Percentiles rank a stretch among this genome's conserved stretches.
phyloP scores from a whole-genome alignment of 2,797 vertebrate genomes.

The Diplodus puntazzo region DNA sequence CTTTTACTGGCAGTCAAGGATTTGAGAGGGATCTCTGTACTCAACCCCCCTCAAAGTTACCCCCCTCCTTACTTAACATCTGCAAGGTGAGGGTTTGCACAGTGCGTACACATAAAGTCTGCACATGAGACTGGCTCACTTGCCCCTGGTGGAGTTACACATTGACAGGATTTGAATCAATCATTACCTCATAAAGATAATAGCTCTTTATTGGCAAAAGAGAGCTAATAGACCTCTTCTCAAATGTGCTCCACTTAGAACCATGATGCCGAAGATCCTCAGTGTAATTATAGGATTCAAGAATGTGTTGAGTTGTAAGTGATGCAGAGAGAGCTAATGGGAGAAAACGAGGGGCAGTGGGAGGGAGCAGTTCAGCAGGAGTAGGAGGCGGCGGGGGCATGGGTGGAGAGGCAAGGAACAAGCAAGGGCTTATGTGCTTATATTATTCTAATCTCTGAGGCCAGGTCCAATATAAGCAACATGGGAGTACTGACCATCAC shows the following conservation, averaged over 20 bases:
- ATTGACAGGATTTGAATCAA: slow-evolving; percentile 26
- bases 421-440: slow-evolving; percentile 79
- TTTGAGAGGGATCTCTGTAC: slow-evolving; percentile 84
- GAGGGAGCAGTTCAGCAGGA: slow-evolving; percentile 31
- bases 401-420: slow-evolving; percentile 74
- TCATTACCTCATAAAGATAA: slow-evolving; percentile 29
- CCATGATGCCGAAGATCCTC: slow-evolving; percentile 30
- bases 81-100: slow-evolving; percentile 56
- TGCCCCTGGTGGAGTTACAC: slow-evolving; percentile 10
- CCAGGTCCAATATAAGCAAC: slow-evolving; percentile 85
- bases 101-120: slow-evolving; percentile 40
- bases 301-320: slow-evolving; percentile 14
- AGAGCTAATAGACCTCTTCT: slow-evolving; percentile 6
- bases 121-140: slow-evolving; percentile 14
- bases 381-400: slow-evolving; percentile 16
- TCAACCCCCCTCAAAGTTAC: slow-evolving; percentile 57
- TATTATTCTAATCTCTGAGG: slow-evolving; percentile 87
- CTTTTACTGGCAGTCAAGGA: slow-evolving; percentile 61
- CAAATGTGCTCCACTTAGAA: slow-evolving; percentile 21
- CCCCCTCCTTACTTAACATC: slow-evolving; percentile 65
- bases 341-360: slow-evolving; percentile 28
- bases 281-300: slow-evolving; percentile 32
- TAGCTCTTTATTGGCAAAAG: neutral
- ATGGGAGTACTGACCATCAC: slow-evolving; percentile 79
- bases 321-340: slow-evolving; percentile 34